A percentile compares a stretch with the other conserved stretches of the same genome.
Evolutionary conservation across 2,113 vertebrate species (phyloP).

Genomic region (Psephotus haematonotus): DNA sequence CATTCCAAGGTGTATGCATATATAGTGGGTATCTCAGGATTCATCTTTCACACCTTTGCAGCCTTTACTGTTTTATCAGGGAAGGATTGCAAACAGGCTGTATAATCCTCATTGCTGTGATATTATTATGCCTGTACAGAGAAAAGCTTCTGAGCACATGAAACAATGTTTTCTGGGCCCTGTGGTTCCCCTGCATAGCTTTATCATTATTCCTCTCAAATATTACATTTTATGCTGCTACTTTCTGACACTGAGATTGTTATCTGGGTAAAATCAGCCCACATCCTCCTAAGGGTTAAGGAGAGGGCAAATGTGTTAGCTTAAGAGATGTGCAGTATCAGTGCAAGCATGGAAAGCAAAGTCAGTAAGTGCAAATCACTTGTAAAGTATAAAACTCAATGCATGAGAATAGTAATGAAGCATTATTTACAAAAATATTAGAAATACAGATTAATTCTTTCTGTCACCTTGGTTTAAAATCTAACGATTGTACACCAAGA

Average conservation of each 20-base stretch:
- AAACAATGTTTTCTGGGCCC: neutral
- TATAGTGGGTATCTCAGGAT: neutral
- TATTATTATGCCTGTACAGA: neutral
- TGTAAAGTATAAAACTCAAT: neutral
- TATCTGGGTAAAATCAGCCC: neutral
- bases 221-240: neutral
- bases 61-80: neutral
- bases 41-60: neutral
- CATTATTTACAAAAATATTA: neutral
- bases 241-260: neutral
- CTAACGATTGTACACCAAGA: neutral
- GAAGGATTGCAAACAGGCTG: neutral
- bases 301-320: neutral
- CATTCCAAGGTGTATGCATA: neutral
- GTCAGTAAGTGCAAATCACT: neutral
- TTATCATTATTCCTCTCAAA: neutral
- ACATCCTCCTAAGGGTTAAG: neutral
- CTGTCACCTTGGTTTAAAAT: neutral
- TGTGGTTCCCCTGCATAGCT: neutral
- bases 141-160: neutral
- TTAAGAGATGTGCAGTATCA: neutral
- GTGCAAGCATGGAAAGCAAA: neutral
- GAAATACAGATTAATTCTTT: neutral
- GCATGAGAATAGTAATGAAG: neutral
- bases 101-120: neutral